Base-by-base conservation (phyloP, 2,113 vertebrate genomes). In the Tachuris rubrigastra region DNA sequence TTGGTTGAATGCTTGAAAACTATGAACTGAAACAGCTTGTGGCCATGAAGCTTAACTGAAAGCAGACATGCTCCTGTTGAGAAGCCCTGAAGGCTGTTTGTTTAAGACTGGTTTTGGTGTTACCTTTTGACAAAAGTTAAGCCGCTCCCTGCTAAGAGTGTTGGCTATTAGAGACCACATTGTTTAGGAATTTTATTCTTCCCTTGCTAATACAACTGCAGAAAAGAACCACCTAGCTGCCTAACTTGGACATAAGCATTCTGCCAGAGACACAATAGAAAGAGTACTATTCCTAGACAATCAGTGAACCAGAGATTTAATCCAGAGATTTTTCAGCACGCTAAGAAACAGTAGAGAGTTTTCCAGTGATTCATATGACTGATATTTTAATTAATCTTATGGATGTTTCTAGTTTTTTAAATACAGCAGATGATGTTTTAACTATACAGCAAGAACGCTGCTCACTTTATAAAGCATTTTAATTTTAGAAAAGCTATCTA, bases 401-500 rank as follows among this genome's bases (percentile, higher is more conserved):
- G 47, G 18, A 35, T 73, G 89, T 33, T 56, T 95, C 12, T 85
- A 21, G 65, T 86, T 95, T 95, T 93, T 94, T 53, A 97, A 94
- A 76, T 69, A 66, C 2, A 82, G 17, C 62, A 78, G 23, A 79
- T 71, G 11, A 58, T 84, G 25, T 77, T 97, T 97, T 71, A 67
- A 21, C 72, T 82, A 24, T 60, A 66, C 47, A 62, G 53, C 78
- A 94, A 80, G 87, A 63, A 93, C 68, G 12, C 27, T 83, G 56
- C 67, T 92, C 14, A 58, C 63, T 95, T 97, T 95, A 30, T 69
- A 81, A 81, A 73, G 9, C 59, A 66, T 8, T 77, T 12, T 23
- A 62, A 58, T 95, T 49, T 91, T 94, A 90, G 39, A 78, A 72
- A 94, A 94, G 7, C 52, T 92, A 74, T 96, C 95, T 94, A 55